Conservation (phyloP, 2,888 invertebrate species). For the Cinara cedri region DNA sequence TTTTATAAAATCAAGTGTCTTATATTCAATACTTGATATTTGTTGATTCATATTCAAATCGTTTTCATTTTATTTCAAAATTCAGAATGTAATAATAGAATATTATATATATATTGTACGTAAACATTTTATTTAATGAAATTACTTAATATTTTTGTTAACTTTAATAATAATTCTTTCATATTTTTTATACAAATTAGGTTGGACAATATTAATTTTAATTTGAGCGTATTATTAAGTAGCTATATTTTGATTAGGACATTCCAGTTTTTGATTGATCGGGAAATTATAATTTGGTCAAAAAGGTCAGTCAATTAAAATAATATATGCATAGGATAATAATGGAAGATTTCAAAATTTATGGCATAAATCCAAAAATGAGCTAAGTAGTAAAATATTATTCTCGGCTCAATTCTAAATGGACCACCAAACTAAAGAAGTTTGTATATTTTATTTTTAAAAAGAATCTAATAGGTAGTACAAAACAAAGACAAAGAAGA, state of each 20-base stretch:
- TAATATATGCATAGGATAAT: conserved; percentile 24
- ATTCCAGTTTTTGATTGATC: conserved; percentile 33
- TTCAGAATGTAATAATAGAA: not conserved
- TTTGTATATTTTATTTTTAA: not conserved
- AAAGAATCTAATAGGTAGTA: not conserved
- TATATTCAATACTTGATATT: not conserved
- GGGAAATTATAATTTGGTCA: conserved; percentile 45
- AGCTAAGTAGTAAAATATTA: conserved; percentile 3
- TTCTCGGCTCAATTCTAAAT: conserved; percentile 7
- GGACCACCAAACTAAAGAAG: not conserved
- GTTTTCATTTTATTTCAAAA: not conserved
- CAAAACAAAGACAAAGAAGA: not conserved
- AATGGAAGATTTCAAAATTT: conserved; percentile 51
- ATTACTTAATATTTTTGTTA: conserved; percentile 18
- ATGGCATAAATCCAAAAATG: conserved; percentile 27
- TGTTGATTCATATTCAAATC: conserved; percentile 14
- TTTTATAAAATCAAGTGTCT: conserved; percentile 28
- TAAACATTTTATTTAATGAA: conserved; percentile 13
- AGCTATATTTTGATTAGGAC: conserved; percentile 38
- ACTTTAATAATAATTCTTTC: conserved; percentile 23
- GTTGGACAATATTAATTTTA: conserved; percentile 21
- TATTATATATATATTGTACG: not conserved
- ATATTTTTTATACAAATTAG: conserved; percentile 23
- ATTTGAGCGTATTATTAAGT: conserved; percentile 46
- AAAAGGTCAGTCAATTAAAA: conserved; percentile 52